Evolutionary conservation across 2,888 invertebrate species (phyloP), one percentile per base, ranked within the genome.

Genomic region (Acanthococcus lagerstroemiae): DNA sequence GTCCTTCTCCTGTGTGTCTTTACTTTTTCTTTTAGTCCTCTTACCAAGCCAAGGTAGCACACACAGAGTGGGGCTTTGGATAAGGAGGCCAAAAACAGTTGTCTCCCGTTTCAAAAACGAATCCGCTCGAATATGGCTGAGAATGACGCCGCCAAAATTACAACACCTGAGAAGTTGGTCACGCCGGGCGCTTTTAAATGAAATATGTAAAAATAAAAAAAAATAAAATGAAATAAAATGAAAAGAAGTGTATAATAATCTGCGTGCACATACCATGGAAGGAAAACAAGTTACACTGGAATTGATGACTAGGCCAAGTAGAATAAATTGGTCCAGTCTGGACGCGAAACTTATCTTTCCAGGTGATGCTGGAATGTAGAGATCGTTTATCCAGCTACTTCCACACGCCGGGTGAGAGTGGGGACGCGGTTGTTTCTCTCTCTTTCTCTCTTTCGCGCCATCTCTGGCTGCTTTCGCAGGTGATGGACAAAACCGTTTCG

Each of bases 251-350:
- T 52, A 22, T 37, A 37, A 44, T 46, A 26, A 19, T 57, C 58
- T 58, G 55, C 30, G 58, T 58, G 45, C 54, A 50, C 63, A 63
- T 63, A 52, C 63, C 52, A 63, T 63, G 63, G 63, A 63, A 63
- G 63, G 63, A 63, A 63, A 63, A 63, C 63, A 37, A 63, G 63
- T 63, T 63, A 52, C 61, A 61, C 61, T 61, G 27, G 61, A 54
- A 55, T 6, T n/a, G 55, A 52, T 52, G 63, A 63, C 63, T 63
- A 63, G 63, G 63, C 63, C 63, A 63, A 63, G 52, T 63, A 48
- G 50, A 63, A 37, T 52, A 63, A 63, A 63, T 63, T 52, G 63
- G 63, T 63, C 63, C 63, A 63, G 50, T 50, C 50, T 61, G 30
- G 48, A 50, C 63, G 63, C 54, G 27, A 63, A 63, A 63, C 63